Evolutionary conservation across 2,113 vertebrate genomes (phyloP), one percentile per base, ranked within the genome.

Genomic region (Rhinolophus ferrumequinum): DNA sequence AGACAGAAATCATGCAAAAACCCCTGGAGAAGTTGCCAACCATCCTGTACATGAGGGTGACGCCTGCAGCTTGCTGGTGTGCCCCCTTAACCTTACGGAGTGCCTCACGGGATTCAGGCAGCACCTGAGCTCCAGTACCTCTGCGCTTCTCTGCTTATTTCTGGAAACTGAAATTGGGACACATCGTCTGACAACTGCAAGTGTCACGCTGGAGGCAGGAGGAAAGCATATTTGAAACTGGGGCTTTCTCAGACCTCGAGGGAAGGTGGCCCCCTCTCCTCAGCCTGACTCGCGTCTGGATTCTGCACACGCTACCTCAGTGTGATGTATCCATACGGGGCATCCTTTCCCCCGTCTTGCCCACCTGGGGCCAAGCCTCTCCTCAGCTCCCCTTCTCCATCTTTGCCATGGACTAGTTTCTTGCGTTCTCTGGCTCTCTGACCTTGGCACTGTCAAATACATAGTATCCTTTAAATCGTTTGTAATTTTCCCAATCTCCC

Each of bases 111-210:
- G 62, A 82, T 28, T 64, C 35, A 60, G 14, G 22, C n/a, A 14
- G 0, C 50, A 92, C 44, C n/a, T 70, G 90, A 52, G 44, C 21
- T 92, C 73, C 18, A 10, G 81, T 4, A 38, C 58, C 64, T 86
- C 84, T 64, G 5, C 41, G 88, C 54, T 60, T 72, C 81, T 86
- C 50, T 70, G 62, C 6, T 6, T 94, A 95, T 97, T 97, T 97
- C 79, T 95, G 79, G 93, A 97, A 97, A 93, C 62, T 66, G 75
- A 94, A 96, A 95, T 93, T 87, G 64, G 93, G 93, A 62, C 89
- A 84, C 3, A 6, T 13, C 1, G 4, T 92, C 69, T 81, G 93
- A 94, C 77, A 91, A 93, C 64, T 21, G 8, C 86, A 95, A 60
- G 64, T 94, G 79, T 92, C 96, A 80, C 2, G 0, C 47, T 79